These are phyloP conservation scores for Crotalus viridis DNA, from an alignment of 2,113 vertebrate species.

Conservation along the genomic window DNA sequence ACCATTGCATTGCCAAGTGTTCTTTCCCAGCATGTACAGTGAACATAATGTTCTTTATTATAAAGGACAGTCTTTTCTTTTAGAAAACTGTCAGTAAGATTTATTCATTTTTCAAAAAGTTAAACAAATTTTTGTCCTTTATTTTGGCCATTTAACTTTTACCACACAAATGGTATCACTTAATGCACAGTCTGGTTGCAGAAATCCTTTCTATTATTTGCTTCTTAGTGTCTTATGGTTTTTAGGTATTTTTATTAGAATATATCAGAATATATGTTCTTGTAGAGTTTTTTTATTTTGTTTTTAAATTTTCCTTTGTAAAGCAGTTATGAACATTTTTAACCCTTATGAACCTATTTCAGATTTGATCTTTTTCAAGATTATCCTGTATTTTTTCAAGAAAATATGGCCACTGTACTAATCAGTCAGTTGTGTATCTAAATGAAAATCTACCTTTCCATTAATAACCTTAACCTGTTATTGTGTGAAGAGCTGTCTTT, in stretches of 20 bases:
- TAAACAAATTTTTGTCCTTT: neutral
- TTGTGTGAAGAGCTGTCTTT: neutral
- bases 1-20: neutral
- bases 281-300: neutral
- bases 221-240: neutral
- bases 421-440: neutral
- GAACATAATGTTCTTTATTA: neutral
- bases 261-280: neutral
- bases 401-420: neutral
- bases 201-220: neutral
- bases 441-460: neutral
- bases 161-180: neutral
- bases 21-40: neutral
- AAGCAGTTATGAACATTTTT: neutral
- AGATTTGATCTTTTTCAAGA: neutral
- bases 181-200: neutral
- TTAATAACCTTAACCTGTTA: neutral
- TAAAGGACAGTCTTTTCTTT: neutral
- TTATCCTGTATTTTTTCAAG: neutral
- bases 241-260: neutral
- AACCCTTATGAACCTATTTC: neutral
- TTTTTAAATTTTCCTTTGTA: neutral
- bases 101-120: neutral
- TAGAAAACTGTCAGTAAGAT: neutral
- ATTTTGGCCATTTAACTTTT: neutral